Evolutionary conservation across 2,888 invertebrate species (phyloP).

Genomic region (Temnothorax unifasciatus): DNA sequence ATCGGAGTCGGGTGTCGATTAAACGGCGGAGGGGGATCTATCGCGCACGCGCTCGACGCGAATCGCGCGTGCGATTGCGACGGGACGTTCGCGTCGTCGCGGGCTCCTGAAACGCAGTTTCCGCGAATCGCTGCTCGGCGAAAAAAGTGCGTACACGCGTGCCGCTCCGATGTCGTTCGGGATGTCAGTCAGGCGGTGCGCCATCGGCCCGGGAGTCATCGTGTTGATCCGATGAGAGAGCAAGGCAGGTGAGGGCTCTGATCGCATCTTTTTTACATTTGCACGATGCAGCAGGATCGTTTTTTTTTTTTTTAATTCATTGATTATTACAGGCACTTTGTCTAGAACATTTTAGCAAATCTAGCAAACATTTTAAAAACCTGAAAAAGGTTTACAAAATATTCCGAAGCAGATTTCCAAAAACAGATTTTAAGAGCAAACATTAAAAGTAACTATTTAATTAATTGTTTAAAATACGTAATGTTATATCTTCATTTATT

Average conservation of each 20-base stretch:
- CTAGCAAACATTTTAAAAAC: not conserved
- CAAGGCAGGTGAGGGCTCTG: slow-evolving; percentile 65
- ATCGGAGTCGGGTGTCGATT: slow-evolving; percentile 52
- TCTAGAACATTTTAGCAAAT: not conserved
- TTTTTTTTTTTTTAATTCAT: not conserved
- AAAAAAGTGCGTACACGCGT: slow-evolving; percentile 80
- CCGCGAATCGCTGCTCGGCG: slow-evolving; percentile 83
- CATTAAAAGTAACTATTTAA: slow-evolving; percentile 2
- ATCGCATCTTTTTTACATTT: not conserved
- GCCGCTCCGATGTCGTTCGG: slow-evolving; percentile 59
- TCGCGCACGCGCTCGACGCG: slow-evolving; percentile 78
- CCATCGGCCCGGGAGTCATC: slow-evolving; percentile 41
- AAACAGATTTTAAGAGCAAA: not conserved
- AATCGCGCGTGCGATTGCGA: slow-evolving; percentile 62
- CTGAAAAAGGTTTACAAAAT: not conserved
- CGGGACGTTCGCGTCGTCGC: slow-evolving; percentile 65
- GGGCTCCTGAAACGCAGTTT: slow-evolving; percentile 85
- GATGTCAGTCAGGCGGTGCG: slow-evolving; percentile 62
- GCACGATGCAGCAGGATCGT: not conserved
- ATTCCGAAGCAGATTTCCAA: not conserved
- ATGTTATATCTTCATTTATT: not conserved
- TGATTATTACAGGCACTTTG: not conserved
- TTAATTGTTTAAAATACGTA: slow-evolving; percentile 18
- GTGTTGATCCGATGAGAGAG: slow-evolving; percentile 62
- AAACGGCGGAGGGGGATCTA: slow-evolving; percentile 56